phyloP scores from a whole-genome alignment of 2,113 vertebrate species.

The Narcine bancroftii region DNA sequence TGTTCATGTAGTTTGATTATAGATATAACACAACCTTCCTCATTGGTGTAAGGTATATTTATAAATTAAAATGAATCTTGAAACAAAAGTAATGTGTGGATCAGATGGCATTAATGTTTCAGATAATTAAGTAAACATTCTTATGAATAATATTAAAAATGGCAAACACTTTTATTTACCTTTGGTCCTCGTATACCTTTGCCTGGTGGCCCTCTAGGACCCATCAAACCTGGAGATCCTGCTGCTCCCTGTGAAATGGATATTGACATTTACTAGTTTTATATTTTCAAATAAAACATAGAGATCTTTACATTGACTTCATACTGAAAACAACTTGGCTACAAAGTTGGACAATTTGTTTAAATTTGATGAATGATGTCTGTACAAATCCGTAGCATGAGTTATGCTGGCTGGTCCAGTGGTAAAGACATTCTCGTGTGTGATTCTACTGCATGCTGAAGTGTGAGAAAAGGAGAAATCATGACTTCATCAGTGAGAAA shows the following conservation, averaged over 20 bases:
- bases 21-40: background rate
- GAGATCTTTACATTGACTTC: background rate
- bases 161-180: slow-evolving; percentile 51
- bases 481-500: no score
- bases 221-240: slow-evolving; percentile 63
- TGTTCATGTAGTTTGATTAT: no score
- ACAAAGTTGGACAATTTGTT: no score
- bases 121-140: background rate
- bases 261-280: background rate
- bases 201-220: slow-evolving; percentile 62
- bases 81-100: background rate
- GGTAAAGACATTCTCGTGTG: no score
- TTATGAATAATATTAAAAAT: background rate
- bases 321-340: background rate
- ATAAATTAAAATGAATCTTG: background rate
- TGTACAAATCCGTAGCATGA: no score
- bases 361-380: no score
- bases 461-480: no score
- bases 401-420: no score
- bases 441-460: no score
- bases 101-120: background rate
- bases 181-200: slow-evolving; percentile 64
- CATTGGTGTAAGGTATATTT: background rate
- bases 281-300: background rate
- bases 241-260: slow-evolving; percentile 62